Evolutionary conservation across 1,140 invertebrate species (phyloP).

Genomic region (Rhynchophorus ferrugineus): DNA sequence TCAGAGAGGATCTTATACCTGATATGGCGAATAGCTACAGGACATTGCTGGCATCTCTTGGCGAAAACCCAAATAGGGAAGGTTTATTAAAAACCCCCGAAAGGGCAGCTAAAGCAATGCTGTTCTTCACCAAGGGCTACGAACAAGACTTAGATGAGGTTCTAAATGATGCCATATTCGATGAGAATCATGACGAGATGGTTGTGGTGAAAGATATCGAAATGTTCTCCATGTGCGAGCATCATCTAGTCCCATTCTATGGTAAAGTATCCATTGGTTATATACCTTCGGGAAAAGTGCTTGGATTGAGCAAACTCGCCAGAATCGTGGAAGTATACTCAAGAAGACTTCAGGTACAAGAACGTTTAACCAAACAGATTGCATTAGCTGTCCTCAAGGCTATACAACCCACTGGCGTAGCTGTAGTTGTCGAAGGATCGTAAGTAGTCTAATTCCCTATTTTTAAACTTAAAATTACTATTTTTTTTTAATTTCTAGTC

Average conservation of each 20-base stretch:
- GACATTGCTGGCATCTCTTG: conserved; percentile 68
- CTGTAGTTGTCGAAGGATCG: conserved; percentile 97
- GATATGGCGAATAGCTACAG: conserved; percentile 82
- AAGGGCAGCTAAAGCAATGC: conserved; percentile 95
- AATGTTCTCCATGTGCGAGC: conserved; percentile 99
- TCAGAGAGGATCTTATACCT: conserved; percentile 73
- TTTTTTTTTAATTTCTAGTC: conserved; percentile 63
- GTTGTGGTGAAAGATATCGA: conserved; percentile 99
- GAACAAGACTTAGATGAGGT: conserved; percentile 94
- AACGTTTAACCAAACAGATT: conserved; percentile 96
- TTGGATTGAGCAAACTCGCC: conserved; percentile 51
- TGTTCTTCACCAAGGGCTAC: conserved; percentile 99
- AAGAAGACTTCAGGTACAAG: conserved; percentile 93
- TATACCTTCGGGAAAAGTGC: conserved; percentile 92
- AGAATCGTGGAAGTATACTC: conserved; percentile 97
- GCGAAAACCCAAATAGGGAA: conserved; percentile 88
- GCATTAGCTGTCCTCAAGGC: conserved; percentile 95
- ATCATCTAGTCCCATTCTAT: conserved; percentile 98
- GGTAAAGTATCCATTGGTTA: conserved; percentile 99
- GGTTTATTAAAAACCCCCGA: conserved; percentile 96
- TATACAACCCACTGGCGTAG: conserved; percentile 93
- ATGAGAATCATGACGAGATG: conserved; percentile 99
- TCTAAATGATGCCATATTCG: conserved; percentile 94
- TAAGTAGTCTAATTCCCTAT: conserved; percentile 59
- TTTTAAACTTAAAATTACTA: too few species aligned